Conservation (phyloP, 2,888 invertebrate genomes). For the Punctoribates punctum region DNA sequence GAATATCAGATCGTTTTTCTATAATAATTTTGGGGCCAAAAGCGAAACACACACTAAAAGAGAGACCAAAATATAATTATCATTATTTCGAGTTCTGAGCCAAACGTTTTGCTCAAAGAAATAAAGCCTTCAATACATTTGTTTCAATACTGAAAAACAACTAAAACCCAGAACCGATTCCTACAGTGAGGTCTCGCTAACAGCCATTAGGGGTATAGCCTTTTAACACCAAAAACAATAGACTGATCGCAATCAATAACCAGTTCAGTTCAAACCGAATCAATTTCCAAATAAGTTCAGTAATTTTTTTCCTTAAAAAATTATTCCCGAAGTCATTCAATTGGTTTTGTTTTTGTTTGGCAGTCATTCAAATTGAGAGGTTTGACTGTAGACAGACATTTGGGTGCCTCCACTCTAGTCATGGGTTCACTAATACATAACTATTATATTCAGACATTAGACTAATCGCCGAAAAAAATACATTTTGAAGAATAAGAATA, state of each 20-base stretch:
- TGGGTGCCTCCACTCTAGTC: neutral
- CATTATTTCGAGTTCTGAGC: neutral
- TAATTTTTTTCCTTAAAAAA: too few species aligned
- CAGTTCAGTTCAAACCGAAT: too few species aligned
- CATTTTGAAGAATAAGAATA: neutral
- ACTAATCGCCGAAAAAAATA: neutral
- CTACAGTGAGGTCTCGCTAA: too few species aligned
- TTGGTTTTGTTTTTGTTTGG: too few species aligned
- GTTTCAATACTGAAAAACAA: neutral
- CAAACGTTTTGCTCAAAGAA: neutral
- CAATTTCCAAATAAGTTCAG: too few species aligned
- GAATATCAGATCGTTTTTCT: neutral
- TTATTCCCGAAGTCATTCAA: too few species aligned
- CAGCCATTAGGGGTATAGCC: too few species aligned
- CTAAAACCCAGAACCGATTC: too few species aligned
- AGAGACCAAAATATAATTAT: neutral
- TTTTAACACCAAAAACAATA: too few species aligned
- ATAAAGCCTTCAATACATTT: neutral
- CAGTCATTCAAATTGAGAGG: too few species aligned
- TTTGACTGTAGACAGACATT: neutral
- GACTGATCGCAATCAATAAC: too few species aligned
- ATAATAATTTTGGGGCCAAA: neutral
- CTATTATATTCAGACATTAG: neutral
- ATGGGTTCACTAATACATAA: neutral
- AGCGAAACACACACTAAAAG: neutral